Evolutionary conservation across 64 coral and sea anemone genomes (phyloP), one percentile per base, ranked within the genome.

Genomic region (Stichodactyla mertensii): DNA sequence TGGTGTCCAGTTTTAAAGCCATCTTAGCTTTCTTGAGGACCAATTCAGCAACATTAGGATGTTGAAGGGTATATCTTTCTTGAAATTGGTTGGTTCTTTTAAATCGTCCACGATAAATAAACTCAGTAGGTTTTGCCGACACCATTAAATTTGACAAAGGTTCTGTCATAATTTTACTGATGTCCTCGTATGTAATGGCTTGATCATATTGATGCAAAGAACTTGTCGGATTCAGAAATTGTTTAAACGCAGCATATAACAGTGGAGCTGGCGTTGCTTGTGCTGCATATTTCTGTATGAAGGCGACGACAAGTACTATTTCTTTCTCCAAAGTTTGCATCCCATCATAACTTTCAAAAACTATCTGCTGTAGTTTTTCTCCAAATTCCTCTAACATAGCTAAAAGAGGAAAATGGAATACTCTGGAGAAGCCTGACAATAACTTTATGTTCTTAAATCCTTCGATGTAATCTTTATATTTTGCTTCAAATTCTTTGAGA

Each of bases 81-180:
- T 60, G 86, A 10, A 22, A 82, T 8, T 83, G 82, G 64, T 69
- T 81, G 6, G 52, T 36, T 6, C 83, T n/a, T 9, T n/a, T 84
- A 53, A 11, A 61, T 6, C 18, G 22, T 52, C 62, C 54, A 26
- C 26, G 13, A 31, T 85, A 61, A 54, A 56, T 55, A 23, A 74
- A 74, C 10, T 84, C 62, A 54, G 53, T n/a, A 5, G 89, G 93
- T 19, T 82, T 56, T 31, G 90, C 51, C 6, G 69, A 84, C 54
- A 95, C 90, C 94, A 95, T 95, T 22, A 95, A 86, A 58, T 92
- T 95, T 8, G 86, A 77, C 4, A 95, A 84, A 52, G 89, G 94
- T 69, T 89, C 94, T 70, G 87, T 89, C 5, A 95, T 92, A 60
- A 95, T 55, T 52, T 80, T 79, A 13, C 89, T 95, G 80, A 95